These are phyloP conservation scores for Agrotis clavis DNA, from an alignment of 2,888 invertebrate genomes.

Conservation along the genomic window DNA sequence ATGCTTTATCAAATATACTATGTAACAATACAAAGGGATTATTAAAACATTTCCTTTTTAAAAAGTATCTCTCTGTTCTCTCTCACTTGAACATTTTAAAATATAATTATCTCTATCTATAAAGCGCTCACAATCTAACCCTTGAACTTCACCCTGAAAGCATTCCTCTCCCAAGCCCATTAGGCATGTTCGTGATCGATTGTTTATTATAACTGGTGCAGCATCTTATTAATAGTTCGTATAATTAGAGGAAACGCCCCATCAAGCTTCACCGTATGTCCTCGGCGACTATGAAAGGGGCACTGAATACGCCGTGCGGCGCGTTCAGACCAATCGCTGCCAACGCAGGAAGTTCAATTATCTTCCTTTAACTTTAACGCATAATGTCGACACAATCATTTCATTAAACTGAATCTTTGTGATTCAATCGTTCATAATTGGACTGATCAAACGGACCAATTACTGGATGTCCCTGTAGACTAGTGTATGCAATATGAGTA, in stretches of 20 bases:
- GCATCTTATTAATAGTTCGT: slow-evolving; percentile 88
- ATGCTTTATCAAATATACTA: slow-evolving; percentile 20
- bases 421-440: slow-evolving; percentile 85
- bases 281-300: slow-evolving; percentile 83
- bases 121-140: slow-evolving; percentile 38
- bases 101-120: slow-evolving; percentile 37
- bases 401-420: slow-evolving; percentile 88
- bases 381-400: slow-evolving; percentile 90
- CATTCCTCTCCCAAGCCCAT: slow-evolving; percentile 75
- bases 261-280: slow-evolving; percentile 81
- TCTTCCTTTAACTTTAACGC: slow-evolving; percentile 88
- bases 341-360: slow-evolving; percentile 90
- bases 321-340: slow-evolving; percentile 84
- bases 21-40: slow-evolving; percentile 12
- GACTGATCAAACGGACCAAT: slow-evolving; percentile 83
- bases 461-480: slow-evolving; percentile 68
- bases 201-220: slow-evolving; percentile 76
- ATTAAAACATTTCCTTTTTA: slow-evolving; percentile 6
- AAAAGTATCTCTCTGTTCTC: slow-evolving; percentile 19
- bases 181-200: slow-evolving; percentile 81
- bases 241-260: slow-evolving; percentile 90
- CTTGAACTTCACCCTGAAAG: slow-evolving; percentile 65
- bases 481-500: slow-evolving; percentile 61
- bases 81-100: slow-evolving; percentile 26
- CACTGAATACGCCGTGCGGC: slow-evolving; percentile 74